Conservation (phyloP, 1,140 invertebrate species). For the Heliconius eleuchia region DNA sequence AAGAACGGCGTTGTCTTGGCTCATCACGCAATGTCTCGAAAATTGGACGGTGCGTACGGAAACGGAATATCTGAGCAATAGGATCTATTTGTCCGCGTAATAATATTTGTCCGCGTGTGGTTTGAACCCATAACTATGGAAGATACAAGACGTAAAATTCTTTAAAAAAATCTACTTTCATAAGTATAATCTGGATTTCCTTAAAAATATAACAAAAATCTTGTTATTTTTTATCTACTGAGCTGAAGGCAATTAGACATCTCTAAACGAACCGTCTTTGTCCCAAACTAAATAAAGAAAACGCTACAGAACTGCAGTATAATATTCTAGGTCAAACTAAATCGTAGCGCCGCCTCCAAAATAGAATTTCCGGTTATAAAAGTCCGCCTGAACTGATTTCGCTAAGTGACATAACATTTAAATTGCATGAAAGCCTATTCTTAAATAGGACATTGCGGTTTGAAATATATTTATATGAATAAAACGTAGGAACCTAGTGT, state of each 20-base stretch:
- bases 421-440: slow-evolving; percentile 12
- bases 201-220: not conserved
- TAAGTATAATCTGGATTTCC: not conserved
- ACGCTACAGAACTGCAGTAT: slow-evolving; percentile 16
- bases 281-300: slow-evolving; percentile 15
- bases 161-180: not conserved
- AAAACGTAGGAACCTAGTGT: too few relatives aligned
- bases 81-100: too few relatives aligned
- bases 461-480: not conserved
- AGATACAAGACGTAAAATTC: not conserved
- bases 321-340: slow-evolving; percentile 29
- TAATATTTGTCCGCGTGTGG: too few relatives aligned
- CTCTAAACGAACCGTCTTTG: not conserved
- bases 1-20: too few relatives aligned
- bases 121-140: too few relatives aligned
- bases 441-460: not conserved
- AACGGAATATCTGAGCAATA: too few relatives aligned
- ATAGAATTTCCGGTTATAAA: slow-evolving; percentile 35
- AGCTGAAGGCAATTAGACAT: slow-evolving; percentile 1
- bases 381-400: slow-evolving; percentile 30
- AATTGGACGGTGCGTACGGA: too few relatives aligned
- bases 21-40: too few relatives aligned
- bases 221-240: not conserved
- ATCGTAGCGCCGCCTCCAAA: slow-evolving; percentile 13
- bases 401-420: slow-evolving; percentile 15